phyloP scores from a whole-genome alignment of 2,797 vertebrate species.

The Alca torda region DNA sequence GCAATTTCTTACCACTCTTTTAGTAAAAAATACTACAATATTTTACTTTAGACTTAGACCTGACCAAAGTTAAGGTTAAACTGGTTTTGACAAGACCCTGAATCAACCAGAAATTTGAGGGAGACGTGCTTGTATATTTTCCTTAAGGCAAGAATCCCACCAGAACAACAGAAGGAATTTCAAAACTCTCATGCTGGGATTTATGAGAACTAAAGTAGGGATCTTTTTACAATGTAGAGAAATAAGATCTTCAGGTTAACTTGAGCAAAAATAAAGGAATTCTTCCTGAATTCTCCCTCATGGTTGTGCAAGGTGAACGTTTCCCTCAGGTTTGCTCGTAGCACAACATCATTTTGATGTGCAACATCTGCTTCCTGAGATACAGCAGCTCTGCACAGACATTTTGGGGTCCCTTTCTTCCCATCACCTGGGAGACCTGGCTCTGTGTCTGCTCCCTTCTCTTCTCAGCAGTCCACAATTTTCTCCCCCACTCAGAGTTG shows the following conservation, averaged over 20 bases:
- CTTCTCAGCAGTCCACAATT: neutral
- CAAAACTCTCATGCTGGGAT: neutral
- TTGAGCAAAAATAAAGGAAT: neutral
- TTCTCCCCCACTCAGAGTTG: neutral
- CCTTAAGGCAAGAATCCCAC: neutral
- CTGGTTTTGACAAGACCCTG: neutral
- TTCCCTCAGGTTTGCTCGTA: neutral
- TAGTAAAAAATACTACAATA: neutral
- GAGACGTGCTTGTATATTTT: neutral
- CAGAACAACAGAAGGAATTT: neutral
- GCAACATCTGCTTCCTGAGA: neutral
- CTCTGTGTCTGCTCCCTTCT: neutral
- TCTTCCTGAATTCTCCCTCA: neutral
- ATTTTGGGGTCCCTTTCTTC: neutral
- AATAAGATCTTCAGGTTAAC: neutral
- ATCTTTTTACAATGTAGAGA: neutral
- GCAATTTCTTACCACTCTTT: neutral
- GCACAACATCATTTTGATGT: neutral
- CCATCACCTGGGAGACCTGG: neutral
- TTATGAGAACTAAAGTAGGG: neutral
- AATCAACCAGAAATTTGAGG: neutral
- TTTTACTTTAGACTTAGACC: neutral
- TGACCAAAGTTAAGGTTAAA: neutral
- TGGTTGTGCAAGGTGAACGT: accelerated
- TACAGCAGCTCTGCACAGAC: neutral